These are phyloP conservation scores for Thera britannica DNA, from an alignment of 2,888 invertebrate species.

Conservation along the genomic window DNA sequence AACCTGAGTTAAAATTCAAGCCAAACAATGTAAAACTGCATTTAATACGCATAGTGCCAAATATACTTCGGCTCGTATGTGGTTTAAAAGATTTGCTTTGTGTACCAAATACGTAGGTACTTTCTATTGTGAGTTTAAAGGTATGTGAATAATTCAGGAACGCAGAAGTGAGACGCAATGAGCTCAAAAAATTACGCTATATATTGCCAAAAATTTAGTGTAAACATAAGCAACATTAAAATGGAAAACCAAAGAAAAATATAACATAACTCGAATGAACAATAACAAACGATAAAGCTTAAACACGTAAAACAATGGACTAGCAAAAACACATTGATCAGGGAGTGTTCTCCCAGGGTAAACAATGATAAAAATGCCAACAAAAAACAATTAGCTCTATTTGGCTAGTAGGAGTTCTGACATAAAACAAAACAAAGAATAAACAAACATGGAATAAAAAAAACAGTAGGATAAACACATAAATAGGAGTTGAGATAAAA, in stretches of 20 bases:
- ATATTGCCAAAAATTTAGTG: neutral
- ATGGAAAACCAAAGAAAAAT: constrained; percentile 1
- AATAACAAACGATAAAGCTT: neutral
- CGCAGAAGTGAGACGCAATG: constrained; percentile 23
- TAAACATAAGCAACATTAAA: neutral
- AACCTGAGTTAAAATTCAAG: constrained; percentile 17
- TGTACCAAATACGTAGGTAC: constrained; percentile 43
- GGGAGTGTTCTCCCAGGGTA: neutral
- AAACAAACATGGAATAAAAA: neutral
- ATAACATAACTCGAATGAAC: neutral
- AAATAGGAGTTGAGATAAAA: neutral
- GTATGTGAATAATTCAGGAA: constrained; percentile 29
- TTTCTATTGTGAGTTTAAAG: constrained; percentile 22
- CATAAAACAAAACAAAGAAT: neutral
- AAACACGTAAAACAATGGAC: constrained; percentile 1
- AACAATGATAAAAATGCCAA: neutral
- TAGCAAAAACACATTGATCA: neutral
- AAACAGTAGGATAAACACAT: neutral
- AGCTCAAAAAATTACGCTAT: neutral
- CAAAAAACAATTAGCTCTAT: neutral
- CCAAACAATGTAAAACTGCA: constrained; percentile 32
- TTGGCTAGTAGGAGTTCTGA: neutral
- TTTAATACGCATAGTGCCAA: constrained; percentile 38
- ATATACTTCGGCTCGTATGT: constrained; percentile 36
- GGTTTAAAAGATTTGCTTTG: constrained; percentile 31